A percentile compares a stretch with the other conserved stretches of the same genome.
These are phyloP conservation scores for Resseliella maxima DNA, from an alignment of 2,888 invertebrate species.

Conservation along the genomic window DNA sequence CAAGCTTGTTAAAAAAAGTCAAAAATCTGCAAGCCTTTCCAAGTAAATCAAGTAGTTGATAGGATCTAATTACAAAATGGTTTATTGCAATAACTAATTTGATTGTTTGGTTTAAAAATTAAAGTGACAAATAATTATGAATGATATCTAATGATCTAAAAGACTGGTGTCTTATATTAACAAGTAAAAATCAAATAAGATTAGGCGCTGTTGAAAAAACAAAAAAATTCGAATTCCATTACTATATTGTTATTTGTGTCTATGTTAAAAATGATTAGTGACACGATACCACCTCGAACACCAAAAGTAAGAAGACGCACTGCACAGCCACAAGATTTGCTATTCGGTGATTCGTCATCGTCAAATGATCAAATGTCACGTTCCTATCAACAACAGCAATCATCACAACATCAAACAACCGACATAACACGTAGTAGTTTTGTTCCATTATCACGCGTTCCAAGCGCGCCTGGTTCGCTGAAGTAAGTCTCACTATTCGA, in stretches of 20 bases:
- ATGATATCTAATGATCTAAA: too few relatives aligned
- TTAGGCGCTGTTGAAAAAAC: neutral
- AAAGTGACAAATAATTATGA: too few relatives aligned
- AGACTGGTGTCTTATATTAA: too few relatives aligned
- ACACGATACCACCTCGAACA: constrained; percentile 59
- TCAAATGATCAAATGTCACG: constrained; percentile 62
- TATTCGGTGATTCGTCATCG: constrained; percentile 70
- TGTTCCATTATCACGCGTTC: constrained; percentile 72
- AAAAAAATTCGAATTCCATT: neutral
- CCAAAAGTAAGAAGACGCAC: constrained; percentile 75
- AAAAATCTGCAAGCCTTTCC: neutral
- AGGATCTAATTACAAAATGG: too few relatives aligned
- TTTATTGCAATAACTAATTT: too few relatives aligned
- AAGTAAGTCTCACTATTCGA: constrained; percentile 70
- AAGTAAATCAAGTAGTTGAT: neutral
- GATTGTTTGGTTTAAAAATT: too few relatives aligned
- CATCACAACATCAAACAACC: constrained; percentile 62
- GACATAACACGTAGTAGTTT: constrained; percentile 62
- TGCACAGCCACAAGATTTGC: constrained; percentile 76
- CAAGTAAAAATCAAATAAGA: neutral
- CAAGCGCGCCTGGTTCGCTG: constrained; percentile 81
- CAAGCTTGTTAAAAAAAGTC: neutral
- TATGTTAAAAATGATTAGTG: constrained; percentile 32
- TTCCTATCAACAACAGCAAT: constrained; percentile 61
- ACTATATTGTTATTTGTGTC: neutral